Percentiles rank a stretch among this genome's conserved stretches.
Evolutionary conservation across 2,888 invertebrate species (phyloP).

Genomic region (Leuctra nigra): DNA sequence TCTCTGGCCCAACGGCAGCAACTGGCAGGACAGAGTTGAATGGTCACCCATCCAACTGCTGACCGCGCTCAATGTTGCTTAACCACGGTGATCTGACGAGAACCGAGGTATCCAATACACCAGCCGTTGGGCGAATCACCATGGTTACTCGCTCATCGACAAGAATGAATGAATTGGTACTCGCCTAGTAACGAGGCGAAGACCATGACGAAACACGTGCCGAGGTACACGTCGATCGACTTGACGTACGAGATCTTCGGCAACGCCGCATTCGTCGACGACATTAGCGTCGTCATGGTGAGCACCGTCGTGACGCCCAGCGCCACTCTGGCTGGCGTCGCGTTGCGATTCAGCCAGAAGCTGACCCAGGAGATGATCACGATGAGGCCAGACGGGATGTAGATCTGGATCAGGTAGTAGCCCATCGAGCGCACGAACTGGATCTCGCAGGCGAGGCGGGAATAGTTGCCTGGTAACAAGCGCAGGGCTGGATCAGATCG

Average conservation of each 20-base stretch:
- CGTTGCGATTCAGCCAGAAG: constrained; percentile 93
- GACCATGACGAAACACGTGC: constrained; percentile 98
- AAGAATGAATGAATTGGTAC: no score
- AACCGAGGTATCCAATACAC: no score
- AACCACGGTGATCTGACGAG: no score
- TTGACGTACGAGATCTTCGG: constrained; percentile 98
- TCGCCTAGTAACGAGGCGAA: constrained; percentile 94
- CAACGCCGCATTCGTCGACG: constrained; percentile 90
- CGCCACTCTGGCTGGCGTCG: constrained; percentile 89
- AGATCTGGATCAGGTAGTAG: constrained; percentile 97
- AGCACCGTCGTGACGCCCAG: constrained; percentile 92
- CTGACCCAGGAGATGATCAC: constrained; percentile 97
- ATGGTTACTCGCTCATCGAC: no score
- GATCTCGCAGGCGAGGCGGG: constrained; percentile 91
- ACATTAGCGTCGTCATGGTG: constrained; percentile 97
- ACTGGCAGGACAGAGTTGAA: no score
- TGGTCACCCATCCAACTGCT: no score
- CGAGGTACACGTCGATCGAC: constrained; percentile 94
- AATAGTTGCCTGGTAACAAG: constrained; percentile 93
- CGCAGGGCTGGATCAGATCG: no score
- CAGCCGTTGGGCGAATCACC: no score
- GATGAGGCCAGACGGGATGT: constrained; percentile 94
- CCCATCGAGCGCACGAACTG: constrained; percentile 97
- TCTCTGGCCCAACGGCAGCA: no score
- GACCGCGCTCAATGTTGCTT: no score